These are phyloP conservation scores for Drosophila lacicola DNA, from an alignment of 2,888 invertebrate species.

Conservation along the genomic window DNA sequence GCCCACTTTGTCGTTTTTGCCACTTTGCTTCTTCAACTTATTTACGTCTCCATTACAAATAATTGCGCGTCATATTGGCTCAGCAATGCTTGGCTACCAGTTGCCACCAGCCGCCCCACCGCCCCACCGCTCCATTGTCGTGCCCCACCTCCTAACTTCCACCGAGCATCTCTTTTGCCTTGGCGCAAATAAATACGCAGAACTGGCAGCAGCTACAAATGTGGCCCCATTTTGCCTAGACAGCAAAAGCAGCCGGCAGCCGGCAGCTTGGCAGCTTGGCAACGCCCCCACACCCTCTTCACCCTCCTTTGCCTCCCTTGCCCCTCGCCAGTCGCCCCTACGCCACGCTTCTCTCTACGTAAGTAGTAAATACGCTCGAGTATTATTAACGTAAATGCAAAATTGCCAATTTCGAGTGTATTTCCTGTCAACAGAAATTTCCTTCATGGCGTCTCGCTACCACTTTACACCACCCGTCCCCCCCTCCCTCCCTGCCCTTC, in stretches of 20 bases:
- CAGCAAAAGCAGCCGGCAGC: slow-evolving; percentile 18
- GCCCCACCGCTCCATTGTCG: not conserved
- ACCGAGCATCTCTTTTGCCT: slow-evolving; percentile 16
- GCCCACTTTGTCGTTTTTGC: slow-evolving; percentile 71
- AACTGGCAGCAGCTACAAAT: slow-evolving; percentile 38
- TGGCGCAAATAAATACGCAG: slow-evolving; percentile 39
- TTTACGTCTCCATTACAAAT: slow-evolving; percentile 84
- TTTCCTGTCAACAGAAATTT: slow-evolving; percentile 85
- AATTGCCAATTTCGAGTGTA: slow-evolving; percentile 85
- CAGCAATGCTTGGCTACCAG: slow-evolving; percentile 59
- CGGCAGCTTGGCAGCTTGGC: slow-evolving; percentile 21
- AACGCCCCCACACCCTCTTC: slow-evolving; percentile 21
- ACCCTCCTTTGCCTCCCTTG: not conserved
- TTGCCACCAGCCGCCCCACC: slow-evolving; percentile 15
- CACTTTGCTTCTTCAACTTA: slow-evolving; percentile 81
- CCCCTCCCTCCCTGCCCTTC: not conserved
- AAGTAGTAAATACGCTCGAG: slow-evolving; percentile 84
- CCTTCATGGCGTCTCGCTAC: slow-evolving; percentile 48
- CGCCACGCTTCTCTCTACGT: slow-evolving; percentile 14
- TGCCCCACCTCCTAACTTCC: not conserved
- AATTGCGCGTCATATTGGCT: slow-evolving; percentile 84
- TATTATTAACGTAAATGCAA: slow-evolving; percentile 85
- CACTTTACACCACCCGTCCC: slow-evolving; percentile 10
- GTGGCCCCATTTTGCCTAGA: slow-evolving; percentile 63
- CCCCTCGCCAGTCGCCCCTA: not conserved